phyloP scores from a whole-genome alignment of 2,888 invertebrate genomes.

The Pinctada fucata region DNA sequence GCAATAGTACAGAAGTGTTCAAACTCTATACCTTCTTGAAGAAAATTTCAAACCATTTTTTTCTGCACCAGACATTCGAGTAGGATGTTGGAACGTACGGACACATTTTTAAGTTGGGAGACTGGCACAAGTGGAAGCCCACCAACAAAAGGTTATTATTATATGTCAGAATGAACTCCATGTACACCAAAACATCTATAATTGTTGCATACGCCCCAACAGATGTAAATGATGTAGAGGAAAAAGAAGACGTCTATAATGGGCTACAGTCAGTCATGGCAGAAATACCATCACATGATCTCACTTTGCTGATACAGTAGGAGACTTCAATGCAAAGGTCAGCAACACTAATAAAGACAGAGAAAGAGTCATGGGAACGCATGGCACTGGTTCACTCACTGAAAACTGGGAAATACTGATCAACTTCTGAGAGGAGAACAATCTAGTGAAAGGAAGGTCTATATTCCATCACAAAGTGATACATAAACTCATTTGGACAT shows the following conservation, averaged over 20 bases:
- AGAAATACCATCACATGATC: slow-evolving; percentile 21
- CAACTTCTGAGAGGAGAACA: slow-evolving; percentile 18
- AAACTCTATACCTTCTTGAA: too few species aligned
- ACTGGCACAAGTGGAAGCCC: slow-evolving; percentile 13
- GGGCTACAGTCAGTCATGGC: slow-evolving; percentile 17
- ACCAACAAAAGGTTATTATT: slow-evolving; percentile 13
- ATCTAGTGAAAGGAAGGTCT: not conserved
- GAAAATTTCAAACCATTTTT: too few species aligned
- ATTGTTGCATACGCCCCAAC: slow-evolving; percentile 16
- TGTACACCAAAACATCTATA: slow-evolving; percentile 19
- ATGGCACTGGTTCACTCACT: slow-evolving; percentile 9
- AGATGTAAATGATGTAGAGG: slow-evolving; percentile 19
- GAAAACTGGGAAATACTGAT: not conserved
- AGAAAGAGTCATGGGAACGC: slow-evolving; percentile 11
- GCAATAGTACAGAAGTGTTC: too few species aligned
- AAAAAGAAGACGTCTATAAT: slow-evolving; percentile 27
- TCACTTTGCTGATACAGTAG: slow-evolving; percentile 8
- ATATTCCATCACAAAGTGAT: slow-evolving; percentile 17
- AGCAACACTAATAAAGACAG: slow-evolving; percentile 2
- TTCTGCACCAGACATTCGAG: too few species aligned
- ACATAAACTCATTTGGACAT: slow-evolving; percentile 21
- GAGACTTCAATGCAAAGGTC: slow-evolving; percentile 29
- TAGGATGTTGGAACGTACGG: too few species aligned
- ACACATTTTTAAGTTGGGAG: not conserved
- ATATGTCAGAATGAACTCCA: slow-evolving; percentile 24